A percentile compares a stretch with the other conserved stretches of the same genome.
Conservation (phyloP, 2,113 vertebrate genomes). For the Callipepla californica region DNA sequence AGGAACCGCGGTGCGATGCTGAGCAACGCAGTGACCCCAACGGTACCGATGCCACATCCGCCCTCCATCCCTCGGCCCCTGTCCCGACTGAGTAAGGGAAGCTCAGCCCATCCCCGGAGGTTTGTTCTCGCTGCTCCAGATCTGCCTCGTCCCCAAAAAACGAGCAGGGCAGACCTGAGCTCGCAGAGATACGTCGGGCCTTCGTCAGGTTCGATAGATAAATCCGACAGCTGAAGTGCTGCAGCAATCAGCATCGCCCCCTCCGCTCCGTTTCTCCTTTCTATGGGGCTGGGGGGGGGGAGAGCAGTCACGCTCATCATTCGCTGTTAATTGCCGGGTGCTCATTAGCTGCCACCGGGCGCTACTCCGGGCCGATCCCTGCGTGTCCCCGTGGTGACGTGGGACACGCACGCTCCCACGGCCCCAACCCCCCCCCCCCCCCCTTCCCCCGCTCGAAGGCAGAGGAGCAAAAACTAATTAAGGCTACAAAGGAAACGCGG, state of each 20-base stretch:
- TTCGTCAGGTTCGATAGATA: background rate
- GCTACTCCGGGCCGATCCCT: background rate
- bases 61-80: background rate
- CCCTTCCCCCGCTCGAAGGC: background rate
- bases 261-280: background rate
- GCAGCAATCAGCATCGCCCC: background rate
- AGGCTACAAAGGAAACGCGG: background rate
- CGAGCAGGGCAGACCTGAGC: accelerated
- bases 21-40: background rate
- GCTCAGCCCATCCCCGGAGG: too few relatives aligned
- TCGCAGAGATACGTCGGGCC: background rate
- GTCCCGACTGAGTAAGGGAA: too few relatives aligned
- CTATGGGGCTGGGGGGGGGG: background rate
- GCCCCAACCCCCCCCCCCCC: background rate
- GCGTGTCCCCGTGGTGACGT: background rate
- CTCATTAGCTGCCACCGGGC: accelerated
- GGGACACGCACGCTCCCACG: background rate
- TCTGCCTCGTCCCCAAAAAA: accelerated
- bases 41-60: too few relatives aligned
- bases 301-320: background rate
- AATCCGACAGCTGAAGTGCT: background rate
- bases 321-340: background rate
- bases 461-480: slow-evolving; percentile 3
- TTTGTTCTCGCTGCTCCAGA: background rate
- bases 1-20: background rate